Conservation (phyloP, 1,140 invertebrate species). For the Globodera rostochiensis region DNA sequence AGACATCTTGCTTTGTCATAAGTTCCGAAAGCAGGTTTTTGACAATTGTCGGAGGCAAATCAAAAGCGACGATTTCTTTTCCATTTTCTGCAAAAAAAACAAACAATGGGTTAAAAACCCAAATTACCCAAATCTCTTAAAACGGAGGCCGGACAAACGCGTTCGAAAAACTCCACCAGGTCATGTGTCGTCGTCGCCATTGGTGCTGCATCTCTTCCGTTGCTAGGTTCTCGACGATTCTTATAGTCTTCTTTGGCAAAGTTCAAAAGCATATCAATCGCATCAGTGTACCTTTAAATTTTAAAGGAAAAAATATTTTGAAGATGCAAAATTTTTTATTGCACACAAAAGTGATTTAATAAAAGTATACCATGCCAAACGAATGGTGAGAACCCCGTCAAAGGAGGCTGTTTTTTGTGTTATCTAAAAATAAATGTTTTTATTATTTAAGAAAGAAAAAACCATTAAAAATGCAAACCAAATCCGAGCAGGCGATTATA, state of each 20-base stretch:
- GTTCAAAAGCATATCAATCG: slow-evolving; percentile 54
- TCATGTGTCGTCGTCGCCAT: slow-evolving; percentile 6
- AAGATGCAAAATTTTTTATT: too few species aligned
- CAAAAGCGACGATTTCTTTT: slow-evolving; percentile 49
- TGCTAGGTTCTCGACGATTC: neutral
- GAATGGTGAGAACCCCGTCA: slow-evolving; percentile 62
- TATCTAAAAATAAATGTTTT: slow-evolving; percentile 72
- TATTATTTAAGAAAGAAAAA: slow-evolving; percentile 68
- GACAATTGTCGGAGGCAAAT: slow-evolving; percentile 63
- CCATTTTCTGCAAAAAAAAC: slow-evolving; percentile 24
- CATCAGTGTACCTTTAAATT: slow-evolving; percentile 45
- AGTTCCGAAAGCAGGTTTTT: slow-evolving; percentile 55
- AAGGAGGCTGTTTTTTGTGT: slow-evolving; percentile 78
- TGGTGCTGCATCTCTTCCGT: slow-evolving; percentile 2
- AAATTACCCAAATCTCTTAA: slow-evolving; percentile 40
- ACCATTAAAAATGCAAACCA: slow-evolving; percentile 71
- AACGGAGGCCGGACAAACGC: slow-evolving; percentile 38
- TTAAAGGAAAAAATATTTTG: too few species aligned
- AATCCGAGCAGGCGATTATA: slow-evolving; percentile 79
- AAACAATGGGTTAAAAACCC: slow-evolving; percentile 11
- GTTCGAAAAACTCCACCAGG: slow-evolving; percentile 31
- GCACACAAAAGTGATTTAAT: too few species aligned
- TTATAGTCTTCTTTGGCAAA: slow-evolving; percentile 50
- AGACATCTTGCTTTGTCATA: slow-evolving; percentile 56
- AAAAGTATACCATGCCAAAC: slow-evolving; percentile 46